Evolutionary conservation across 1,140 invertebrate genomes (phyloP).

Genomic region (Drosophila sproati): DNA sequence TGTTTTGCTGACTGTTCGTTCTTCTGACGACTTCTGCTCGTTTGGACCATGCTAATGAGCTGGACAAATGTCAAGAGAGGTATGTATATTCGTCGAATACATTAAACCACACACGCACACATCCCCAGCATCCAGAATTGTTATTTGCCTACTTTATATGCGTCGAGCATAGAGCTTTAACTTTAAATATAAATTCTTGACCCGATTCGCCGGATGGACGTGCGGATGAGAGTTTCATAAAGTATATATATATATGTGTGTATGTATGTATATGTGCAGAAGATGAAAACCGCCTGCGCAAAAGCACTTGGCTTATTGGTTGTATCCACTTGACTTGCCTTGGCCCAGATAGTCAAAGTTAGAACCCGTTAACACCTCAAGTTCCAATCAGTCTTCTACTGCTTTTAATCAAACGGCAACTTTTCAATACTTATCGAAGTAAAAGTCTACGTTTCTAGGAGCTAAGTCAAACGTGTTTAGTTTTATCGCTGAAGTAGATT

Average conservation of each 20-base stretch:
- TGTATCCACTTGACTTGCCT: conserved; percentile 33
- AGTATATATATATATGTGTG: too few species aligned
- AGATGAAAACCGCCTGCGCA: conserved; percentile 33
- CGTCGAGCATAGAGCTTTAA: conserved; percentile 31
- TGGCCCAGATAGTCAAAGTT: conserved; percentile 30
- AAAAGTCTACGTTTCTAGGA: not conserved
- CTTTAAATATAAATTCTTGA: conserved; percentile 50
- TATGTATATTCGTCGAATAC: conserved; percentile 25
- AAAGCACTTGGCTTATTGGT: conserved; percentile 29
- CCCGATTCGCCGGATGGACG: conserved; percentile 47
- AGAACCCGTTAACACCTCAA: conserved; percentile 5
- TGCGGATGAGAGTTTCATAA: too few species aligned
- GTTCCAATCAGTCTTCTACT: conserved; percentile 10
- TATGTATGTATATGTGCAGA: conserved; percentile 2
- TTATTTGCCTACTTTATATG: conserved; percentile 54
- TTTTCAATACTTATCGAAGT: conserved; percentile 13
- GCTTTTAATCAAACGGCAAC: conserved; percentile 2
- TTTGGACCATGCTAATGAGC: conserved; percentile 63
- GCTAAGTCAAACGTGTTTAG: not conserved
- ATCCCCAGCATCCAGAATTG: conserved; percentile 59
- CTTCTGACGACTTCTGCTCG: not conserved
- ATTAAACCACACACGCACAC: conserved; percentile 11
- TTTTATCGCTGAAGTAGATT: conserved; percentile 8
- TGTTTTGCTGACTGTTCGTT: not conserved
- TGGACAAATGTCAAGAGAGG: conserved; percentile 41